phyloP scores from a whole-genome alignment of 2,888 invertebrate species.

The Campaea margaritaria region DNA sequence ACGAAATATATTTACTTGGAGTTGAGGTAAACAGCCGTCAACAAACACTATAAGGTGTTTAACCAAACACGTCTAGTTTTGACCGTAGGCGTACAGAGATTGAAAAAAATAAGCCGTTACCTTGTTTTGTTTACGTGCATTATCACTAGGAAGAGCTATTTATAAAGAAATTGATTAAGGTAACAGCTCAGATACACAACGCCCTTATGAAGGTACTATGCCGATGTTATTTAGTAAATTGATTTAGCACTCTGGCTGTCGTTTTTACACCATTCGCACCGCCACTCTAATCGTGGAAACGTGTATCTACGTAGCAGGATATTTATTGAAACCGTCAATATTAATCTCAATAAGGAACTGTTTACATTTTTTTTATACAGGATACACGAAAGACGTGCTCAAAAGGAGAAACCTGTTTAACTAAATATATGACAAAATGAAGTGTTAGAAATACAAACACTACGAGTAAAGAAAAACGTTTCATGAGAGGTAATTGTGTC shows the following conservation, averaged over 20 bases:
- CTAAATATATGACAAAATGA: no score
- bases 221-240: slow-evolving; percentile 32
- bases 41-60: slow-evolving; percentile 24
- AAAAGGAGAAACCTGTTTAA: no score
- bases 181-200: slow-evolving; percentile 32
- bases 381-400: no score
- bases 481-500: no score
- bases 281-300: slow-evolving; percentile 49
- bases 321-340: slow-evolving; percentile 18
- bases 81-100: slow-evolving; percentile 32
- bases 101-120: slow-evolving; percentile 34
- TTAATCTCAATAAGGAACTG: slow-evolving; percentile 25
- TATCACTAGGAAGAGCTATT: slow-evolving; percentile 37
- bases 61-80: slow-evolving; percentile 31
- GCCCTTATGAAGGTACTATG: slow-evolving; percentile 39
- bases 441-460: no score
- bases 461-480: no score
- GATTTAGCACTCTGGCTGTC: slow-evolving; percentile 46
- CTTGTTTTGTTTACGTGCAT: slow-evolving; percentile 25
- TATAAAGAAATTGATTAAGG: slow-evolving; percentile 35
- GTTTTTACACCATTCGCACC: slow-evolving; percentile 41
- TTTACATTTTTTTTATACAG: background rate
- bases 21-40: slow-evolving; percentile 25
- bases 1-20: slow-evolving; percentile 20
- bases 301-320: slow-evolving; percentile 41